Base-by-base conservation (phyloP, 2,113 vertebrate genomes). In the Dicentrarchus labrax region DNA sequence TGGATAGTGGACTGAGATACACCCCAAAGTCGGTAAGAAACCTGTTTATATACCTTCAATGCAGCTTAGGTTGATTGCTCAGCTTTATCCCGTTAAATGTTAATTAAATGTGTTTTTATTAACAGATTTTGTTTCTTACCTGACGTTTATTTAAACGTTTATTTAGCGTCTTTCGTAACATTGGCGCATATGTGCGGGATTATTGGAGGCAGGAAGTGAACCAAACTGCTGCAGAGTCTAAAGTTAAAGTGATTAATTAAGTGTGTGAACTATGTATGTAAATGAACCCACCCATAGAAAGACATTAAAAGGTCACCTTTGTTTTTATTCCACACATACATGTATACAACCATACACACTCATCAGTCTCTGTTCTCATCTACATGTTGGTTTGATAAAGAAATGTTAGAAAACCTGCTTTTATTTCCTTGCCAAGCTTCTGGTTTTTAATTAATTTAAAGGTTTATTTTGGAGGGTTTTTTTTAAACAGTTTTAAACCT, bases 1-100 rank as follows among this genome's bases (percentile, higher is more conserved):
- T 94, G 88, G 87, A 94, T 75, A 89, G 90, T 50, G 94, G 93
- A 50, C 80, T 88, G 80, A 93, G 88, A 43, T 96, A 96, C 91
- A 92, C 88, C 6, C 94, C 95, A 0, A 87, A 86, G 7, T 5
- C 74, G 64, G 86, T 93, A 92, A 93, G 94, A 83, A 64, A 65
- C 8, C 2, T 24, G 3, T 13, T 7, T 51, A 5, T 30, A 30
- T 2, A 2, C 0, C 30, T 54, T 0, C 12, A 19, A 13, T 4
- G 1, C 4, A 67, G 2, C 16, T 1, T 1, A 21, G 3, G 2
- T 4, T 1, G 38, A 17, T 9, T 9, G n/a, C 6, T 22, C 10
- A 17, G 47, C 16, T 65, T 47, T 38, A 2, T 17, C 48, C 8
- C 56, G 38, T 39, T 15, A 0, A 5, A 38, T 53, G n/a, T 45